These are phyloP conservation scores for Gymnocypris eckloni DNA, from an alignment of 2,797 vertebrate species.

Conservation along the genomic window DNA sequence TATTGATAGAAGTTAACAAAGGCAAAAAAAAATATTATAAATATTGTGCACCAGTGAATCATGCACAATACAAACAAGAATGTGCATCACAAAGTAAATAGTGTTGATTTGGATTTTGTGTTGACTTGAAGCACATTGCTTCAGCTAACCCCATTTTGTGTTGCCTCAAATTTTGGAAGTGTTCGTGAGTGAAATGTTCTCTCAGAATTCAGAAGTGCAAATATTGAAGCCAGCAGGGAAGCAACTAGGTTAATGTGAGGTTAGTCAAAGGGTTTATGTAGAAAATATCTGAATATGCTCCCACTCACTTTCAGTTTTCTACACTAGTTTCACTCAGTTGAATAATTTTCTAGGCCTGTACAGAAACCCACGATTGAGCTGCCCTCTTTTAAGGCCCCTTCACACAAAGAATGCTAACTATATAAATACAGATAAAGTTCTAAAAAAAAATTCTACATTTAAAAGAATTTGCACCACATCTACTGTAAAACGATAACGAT, in stretches of 20 bases:
- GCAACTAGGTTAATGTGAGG: neutral
- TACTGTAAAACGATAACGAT: neutral
- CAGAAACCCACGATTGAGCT: neutral
- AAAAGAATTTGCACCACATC: no score
- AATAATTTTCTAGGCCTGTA: neutral
- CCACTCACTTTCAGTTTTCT: neutral
- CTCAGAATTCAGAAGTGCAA: neutral
- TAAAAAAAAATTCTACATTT: no score
- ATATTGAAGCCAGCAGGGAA: neutral
- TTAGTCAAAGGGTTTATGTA: neutral
- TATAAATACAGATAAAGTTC: neutral
- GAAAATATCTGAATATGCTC: neutral
- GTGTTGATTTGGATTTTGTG: neutral
- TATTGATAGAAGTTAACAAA: slow-evolving; percentile 1
- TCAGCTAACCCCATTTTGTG: slow-evolving; percentile 2
- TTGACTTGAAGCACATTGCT: neutral
- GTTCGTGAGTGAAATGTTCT: neutral
- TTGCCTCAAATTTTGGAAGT: neutral
- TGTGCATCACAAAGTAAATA: slow-evolving; percentile 14
- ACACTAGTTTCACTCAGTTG: neutral
- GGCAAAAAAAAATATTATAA: neutral
- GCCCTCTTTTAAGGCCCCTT: neutral
- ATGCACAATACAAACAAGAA: neutral
- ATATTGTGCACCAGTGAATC: neutral
- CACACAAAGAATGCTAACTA: neutral